A percentile compares a stretch with the other conserved stretches of the same genome.
phyloP scores from a whole-genome alignment of 2,797 vertebrate species.

The Notoglanidium macrostoma region DNA sequence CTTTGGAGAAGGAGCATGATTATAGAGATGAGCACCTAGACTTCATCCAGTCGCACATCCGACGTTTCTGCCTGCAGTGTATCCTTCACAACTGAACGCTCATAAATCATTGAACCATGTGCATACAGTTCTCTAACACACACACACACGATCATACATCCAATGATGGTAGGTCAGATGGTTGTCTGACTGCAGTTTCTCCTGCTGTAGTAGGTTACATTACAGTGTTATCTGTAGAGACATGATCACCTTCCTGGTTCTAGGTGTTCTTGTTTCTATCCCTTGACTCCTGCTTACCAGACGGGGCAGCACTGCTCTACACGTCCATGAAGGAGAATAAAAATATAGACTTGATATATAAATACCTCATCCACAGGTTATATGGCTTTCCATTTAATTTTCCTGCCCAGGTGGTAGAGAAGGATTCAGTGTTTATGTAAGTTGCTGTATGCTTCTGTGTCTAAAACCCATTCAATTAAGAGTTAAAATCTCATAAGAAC shows the following conservation, averaged over 20 bases:
- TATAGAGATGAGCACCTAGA: slow-evolving; percentile 98
- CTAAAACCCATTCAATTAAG: neutral
- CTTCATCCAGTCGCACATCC: slow-evolving; percentile 97
- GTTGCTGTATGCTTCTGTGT: neutral
- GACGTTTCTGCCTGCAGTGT: slow-evolving; percentile 96
- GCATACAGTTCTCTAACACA: neutral
- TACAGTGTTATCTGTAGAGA: neutral
- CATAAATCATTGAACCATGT: neutral
- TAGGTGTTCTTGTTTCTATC: neutral
- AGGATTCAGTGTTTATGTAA: slow-evolving; percentile 98
- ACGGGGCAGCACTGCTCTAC: slow-evolving; percentile 96
- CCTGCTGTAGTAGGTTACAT: neutral
- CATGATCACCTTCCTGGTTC: neutral
- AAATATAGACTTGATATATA: slow-evolving; percentile 97
- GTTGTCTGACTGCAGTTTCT: neutral
- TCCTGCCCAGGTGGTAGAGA: slow-evolving; percentile 93
- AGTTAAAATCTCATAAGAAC: neutral
- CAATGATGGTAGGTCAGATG: neutral
- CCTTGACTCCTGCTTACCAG: slow-evolving; percentile 68
- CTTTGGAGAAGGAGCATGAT: slow-evolving; percentile 97
- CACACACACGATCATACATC: neutral
- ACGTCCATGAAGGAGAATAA: slow-evolving; percentile 99
- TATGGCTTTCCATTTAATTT: slow-evolving; percentile 95
- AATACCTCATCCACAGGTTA: slow-evolving; percentile 96
- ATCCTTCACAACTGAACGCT: slow-evolving; percentile 78